Conservation (phyloP, 2,113 vertebrate species). For the Neopipo cinnamomea region DNA sequence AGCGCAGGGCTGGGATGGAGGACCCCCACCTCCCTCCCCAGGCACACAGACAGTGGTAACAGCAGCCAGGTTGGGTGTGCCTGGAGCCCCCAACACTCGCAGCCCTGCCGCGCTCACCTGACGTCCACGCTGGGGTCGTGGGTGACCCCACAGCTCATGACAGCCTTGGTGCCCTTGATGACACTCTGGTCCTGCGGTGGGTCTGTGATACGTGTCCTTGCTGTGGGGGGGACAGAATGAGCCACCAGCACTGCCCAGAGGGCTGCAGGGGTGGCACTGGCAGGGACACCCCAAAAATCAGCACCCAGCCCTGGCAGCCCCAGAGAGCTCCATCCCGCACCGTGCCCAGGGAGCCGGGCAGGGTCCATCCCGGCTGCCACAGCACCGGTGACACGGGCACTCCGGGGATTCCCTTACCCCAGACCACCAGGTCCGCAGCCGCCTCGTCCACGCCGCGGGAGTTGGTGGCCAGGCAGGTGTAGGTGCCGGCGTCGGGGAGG, state of each 20-base stretch:
- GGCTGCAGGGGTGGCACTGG: background rate
- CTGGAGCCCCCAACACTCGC: background rate
- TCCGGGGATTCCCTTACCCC: conserved; percentile 78
- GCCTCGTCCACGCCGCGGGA: conserved; percentile 93
- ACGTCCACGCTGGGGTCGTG: conserved; percentile 89
- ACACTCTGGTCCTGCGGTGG: conserved; percentile 94
- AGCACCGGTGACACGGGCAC: fast-evolving
- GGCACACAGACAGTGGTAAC: background rate
- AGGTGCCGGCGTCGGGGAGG: conserved; percentile 87
- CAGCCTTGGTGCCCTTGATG: conserved; percentile 96
- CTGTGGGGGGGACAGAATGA: conserved; percentile 61
- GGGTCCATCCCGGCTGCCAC: background rate
- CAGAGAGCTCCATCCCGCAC: background rate
- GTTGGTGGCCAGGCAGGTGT: conserved; percentile 94
- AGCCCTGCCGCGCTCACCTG: conserved; percentile 72
- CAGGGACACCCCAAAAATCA: background rate
- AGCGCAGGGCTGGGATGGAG: background rate
- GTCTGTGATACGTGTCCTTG: conserved; percentile 89
- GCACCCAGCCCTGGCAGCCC: background rate
- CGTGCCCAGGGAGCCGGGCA: background rate
- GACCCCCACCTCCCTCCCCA: background rate
- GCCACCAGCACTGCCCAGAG: background rate
- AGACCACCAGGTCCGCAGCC: conserved; percentile 88
- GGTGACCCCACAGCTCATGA: conserved; percentile 90
- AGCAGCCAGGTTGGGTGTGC: background rate